Percentiles rank a stretch among this genome's conserved stretches.
Evolutionary conservation across 2,113 vertebrate species (phyloP).

Genomic region (Montifringilla adamsi): DNA sequence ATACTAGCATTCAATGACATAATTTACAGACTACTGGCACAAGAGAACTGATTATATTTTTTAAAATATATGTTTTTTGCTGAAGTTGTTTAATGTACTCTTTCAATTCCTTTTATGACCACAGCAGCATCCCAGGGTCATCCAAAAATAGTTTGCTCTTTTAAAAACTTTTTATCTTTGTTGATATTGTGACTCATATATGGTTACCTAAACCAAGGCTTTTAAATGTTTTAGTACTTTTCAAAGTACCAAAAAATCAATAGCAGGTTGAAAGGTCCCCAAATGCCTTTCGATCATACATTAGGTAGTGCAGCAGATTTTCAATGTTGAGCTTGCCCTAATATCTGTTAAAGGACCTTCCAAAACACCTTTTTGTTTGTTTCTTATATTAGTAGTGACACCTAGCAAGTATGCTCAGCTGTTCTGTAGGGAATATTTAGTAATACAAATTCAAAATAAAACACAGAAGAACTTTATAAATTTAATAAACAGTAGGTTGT

Average conservation of each 20-base stretch:
- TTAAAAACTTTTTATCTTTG: background rate
- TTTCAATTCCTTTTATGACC: background rate
- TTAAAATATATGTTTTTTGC: background rate
- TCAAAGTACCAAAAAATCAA: background rate
- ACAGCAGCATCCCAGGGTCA: background rate
- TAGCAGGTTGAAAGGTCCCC: background rate
- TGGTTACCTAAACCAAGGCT: background rate
- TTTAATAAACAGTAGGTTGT: background rate
- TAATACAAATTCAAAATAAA: background rate
- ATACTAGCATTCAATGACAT: background rate
- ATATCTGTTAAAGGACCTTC: background rate
- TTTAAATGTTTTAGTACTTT: background rate
- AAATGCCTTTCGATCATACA: background rate
- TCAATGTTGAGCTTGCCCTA: background rate
- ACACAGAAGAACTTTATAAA: background rate
- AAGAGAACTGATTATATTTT: background rate
- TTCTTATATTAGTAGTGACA: background rate
- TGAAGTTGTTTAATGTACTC: background rate
- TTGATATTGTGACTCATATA: background rate
- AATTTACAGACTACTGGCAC: background rate
- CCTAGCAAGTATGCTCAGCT: background rate
- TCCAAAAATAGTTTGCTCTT: background rate
- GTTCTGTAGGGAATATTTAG: background rate
- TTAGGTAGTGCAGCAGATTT: background rate
- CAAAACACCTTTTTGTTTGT: background rate